Evolutionary conservation across 2,113 vertebrate genomes (phyloP), one percentile per base, ranked within the genome.

Genomic region (Plecturocebus donacophilus): DNA sequence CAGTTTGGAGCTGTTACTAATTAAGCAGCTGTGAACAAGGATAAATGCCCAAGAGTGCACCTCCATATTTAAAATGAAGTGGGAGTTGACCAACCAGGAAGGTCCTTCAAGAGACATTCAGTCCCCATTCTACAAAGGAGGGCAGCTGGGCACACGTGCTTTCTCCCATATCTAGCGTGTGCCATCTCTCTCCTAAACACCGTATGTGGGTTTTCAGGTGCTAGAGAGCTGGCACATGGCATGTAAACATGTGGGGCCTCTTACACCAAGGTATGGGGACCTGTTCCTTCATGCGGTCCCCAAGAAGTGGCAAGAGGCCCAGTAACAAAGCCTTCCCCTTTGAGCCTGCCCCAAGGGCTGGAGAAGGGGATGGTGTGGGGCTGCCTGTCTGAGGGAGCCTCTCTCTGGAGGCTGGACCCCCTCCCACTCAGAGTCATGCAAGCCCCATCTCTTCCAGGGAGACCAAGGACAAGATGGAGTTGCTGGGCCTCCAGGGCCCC

Each of bases 401-500:
- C 19, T 81, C 73, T 85, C 77, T 49, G 35, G 2, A 92, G 81
- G 20, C 19, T 45, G 12, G 27, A 75, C 11, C 40, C 19, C 61
- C 25, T 40, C 2, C 13, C 7, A 3, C n/a, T 52, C 20, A 64
- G 42, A 14, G 23, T 92, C 83, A 95, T 13, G 42, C n/a, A 71
- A 35, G 10, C n/a, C 49, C 47, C 97, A 84, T 98, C 96, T 99
- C 96, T 99, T 97, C 98, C 97, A 99, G 99, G 99, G 99, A 66
- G 99, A 99, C 97, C 99, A 99, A 98, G 99, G 99, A 56, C 99
- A 98, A 97, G 99, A 99, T 94, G 99, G 99, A 98, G 98, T 99
- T 71, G 97, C 96, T 73, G 99, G 99, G 49, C 99, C 99, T 83
- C 99, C 99, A 0, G 99, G 99, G n/a, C 99, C 98, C 0, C 99